Evolutionary conservation across 2,888 invertebrate genomes (phyloP).

Genomic region (Lutraria lutraria): DNA sequence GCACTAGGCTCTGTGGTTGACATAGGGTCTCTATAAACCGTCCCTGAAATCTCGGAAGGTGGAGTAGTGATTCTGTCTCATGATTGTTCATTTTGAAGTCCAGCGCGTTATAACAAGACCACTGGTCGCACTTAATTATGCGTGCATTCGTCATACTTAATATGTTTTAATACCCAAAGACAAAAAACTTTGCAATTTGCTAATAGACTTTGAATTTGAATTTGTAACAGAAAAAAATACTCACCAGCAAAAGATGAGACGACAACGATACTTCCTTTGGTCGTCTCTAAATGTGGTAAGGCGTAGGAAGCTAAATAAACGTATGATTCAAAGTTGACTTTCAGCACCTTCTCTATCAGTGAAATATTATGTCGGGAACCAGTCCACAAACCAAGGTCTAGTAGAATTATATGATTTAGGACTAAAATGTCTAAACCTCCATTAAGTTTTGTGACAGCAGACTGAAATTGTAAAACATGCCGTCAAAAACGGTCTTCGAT

Average conservation of each 20-base stretch:
- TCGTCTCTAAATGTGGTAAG: constrained; percentile 78
- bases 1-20: no score
- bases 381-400: constrained; percentile 80
- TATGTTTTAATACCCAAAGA: no score
- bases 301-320: constrained; percentile 84
- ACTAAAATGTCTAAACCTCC: constrained; percentile 83
- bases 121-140: no score
- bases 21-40: no score
- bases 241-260: constrained; percentile 84
- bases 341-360: constrained; percentile 74
- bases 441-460: constrained; percentile 77
- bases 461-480: constrained; percentile 67
- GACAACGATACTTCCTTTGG: constrained; percentile 82
- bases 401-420: constrained; percentile 83
- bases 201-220: background rate
- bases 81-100: no score
- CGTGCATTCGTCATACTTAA: no score
- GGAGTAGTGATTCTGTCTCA: no score
- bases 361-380: constrained; percentile 80
- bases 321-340: constrained; percentile 85
- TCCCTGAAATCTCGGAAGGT: no score
- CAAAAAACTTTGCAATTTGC: no score
- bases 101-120: no score
- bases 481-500: no score
- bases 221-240: background rate